These are phyloP conservation scores for Sycophila texana DNA, from an alignment of 2,888 invertebrate species.

Conservation along the genomic window DNA sequence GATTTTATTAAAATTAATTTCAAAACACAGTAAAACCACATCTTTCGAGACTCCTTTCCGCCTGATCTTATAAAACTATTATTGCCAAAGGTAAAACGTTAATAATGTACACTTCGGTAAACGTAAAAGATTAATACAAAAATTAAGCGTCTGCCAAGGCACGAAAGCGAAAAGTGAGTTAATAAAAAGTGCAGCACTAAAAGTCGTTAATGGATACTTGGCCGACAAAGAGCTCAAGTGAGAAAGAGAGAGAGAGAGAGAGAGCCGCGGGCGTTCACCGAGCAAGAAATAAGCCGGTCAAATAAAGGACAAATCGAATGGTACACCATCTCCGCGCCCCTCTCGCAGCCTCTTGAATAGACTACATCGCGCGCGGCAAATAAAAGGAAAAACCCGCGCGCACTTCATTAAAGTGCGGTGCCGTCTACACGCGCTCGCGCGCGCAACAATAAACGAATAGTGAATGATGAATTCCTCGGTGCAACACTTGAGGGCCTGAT, in stretches of 20 bases:
- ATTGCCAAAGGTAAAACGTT: too few relatives aligned
- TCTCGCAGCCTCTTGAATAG: not conserved
- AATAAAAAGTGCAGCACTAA: constrained; percentile 4
- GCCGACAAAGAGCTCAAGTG: not conserved
- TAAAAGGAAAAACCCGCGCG: constrained; percentile 45
- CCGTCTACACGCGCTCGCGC: constrained; percentile 6
- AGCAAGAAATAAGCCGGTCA: constrained; percentile 37
- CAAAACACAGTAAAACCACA: too few relatives aligned
- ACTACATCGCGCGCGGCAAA: not conserved
- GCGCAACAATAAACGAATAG: constrained; percentile 45
- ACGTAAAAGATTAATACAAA: too few relatives aligned
- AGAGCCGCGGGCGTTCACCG: constrained; percentile 32
- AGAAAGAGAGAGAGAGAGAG: not conserved
- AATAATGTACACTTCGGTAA: too few relatives aligned
- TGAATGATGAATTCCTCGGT: constrained; percentile 53
- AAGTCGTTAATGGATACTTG: constrained; percentile 11
- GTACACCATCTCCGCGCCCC: not conserved
- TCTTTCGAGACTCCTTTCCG: too few relatives aligned
- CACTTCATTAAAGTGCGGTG: constrained; percentile 47
- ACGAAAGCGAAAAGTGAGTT: not conserved
- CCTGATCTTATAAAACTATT: too few relatives aligned
- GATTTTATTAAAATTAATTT: too few relatives aligned
- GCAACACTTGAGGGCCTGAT: constrained; percentile 44
- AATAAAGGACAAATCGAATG: constrained; percentile 48
- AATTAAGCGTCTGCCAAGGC: too few relatives aligned